phyloP scores from a whole-genome alignment of 2,113 vertebrate species.

The Leptobrachium ailaonicum region DNA sequence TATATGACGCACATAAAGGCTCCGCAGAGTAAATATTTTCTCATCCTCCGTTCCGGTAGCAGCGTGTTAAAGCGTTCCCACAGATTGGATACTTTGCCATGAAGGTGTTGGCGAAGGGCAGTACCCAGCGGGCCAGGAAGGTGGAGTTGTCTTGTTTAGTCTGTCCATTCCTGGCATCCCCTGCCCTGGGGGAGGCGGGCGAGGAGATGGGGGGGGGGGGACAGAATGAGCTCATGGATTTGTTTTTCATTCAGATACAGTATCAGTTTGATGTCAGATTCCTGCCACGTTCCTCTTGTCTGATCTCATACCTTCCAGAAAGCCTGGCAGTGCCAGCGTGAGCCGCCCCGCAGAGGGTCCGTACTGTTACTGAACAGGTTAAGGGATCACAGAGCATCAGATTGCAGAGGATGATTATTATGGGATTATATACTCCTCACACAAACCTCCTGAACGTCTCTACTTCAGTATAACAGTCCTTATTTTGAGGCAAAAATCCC shows the following conservation, averaged over 20 bases:
- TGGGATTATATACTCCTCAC: too few relatives aligned
- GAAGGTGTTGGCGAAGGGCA: not conserved
- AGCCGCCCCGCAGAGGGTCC: too few relatives aligned
- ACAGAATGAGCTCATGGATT: slow-evolving; percentile 9
- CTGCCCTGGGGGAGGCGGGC: not conserved
- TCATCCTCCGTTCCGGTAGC: not conserved
- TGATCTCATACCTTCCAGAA: not conserved
- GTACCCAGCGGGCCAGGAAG: not conserved
- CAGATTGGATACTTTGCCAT: not conserved
- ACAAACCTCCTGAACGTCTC: too few relatives aligned
- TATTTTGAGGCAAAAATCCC: too few relatives aligned
- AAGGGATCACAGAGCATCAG: too few relatives aligned
- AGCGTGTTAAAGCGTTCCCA: not conserved
- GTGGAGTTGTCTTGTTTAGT: not conserved
- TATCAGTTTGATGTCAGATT: slow-evolving; percentile 13
- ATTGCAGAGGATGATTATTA: too few relatives aligned
- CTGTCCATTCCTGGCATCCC: not conserved
- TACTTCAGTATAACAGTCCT: too few relatives aligned
- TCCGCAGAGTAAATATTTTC: too few relatives aligned
- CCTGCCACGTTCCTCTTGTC: slow-evolving; percentile 9
- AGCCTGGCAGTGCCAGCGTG: not conserved
- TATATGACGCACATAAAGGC: too few relatives aligned
- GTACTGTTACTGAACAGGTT: too few relatives aligned
- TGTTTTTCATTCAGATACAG: not conserved
- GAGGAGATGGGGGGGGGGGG: too few relatives aligned